Evolutionary conservation across 2,797 vertebrate species (phyloP).

Genomic region (Gobio occitaniae): DNA sequence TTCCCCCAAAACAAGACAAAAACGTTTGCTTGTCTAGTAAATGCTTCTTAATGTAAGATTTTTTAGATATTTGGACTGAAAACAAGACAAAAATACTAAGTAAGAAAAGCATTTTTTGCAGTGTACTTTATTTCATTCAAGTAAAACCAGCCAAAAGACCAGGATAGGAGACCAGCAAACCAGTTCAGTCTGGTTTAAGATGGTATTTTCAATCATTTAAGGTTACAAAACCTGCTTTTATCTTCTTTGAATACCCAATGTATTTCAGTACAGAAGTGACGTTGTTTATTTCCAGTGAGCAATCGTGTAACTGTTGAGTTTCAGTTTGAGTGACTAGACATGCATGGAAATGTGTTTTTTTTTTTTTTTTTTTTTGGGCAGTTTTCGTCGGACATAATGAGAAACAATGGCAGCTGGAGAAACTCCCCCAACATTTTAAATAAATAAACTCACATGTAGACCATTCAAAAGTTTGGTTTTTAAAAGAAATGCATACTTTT

Average conservation of each 20-base stretch:
- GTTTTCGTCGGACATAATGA: too few relatives aligned
- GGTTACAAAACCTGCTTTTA: not conserved
- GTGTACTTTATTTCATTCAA: not conserved
- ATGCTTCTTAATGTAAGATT: too few relatives aligned
- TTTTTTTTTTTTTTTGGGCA: too few relatives aligned
- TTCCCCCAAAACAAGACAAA: too few relatives aligned
- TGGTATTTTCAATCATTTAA: not conserved
- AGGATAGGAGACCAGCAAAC: not conserved
- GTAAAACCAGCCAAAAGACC: not conserved
- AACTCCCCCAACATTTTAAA: too few relatives aligned
- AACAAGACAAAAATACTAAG: too few relatives aligned
- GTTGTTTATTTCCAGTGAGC: slow-evolving; percentile 1
- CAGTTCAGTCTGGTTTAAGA: not conserved
- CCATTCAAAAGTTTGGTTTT: too few relatives aligned
- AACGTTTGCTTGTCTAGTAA: too few relatives aligned
- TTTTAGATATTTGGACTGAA: too few relatives aligned
- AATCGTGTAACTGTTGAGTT: not conserved
- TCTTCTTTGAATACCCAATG: not conserved
- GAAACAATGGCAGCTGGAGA: too few relatives aligned
- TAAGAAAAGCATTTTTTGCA: too few relatives aligned
- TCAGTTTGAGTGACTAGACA: not conserved
- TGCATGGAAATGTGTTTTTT: not conserved
- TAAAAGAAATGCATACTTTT: not conserved
- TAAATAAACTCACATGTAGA: too few relatives aligned
- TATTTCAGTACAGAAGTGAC: not conserved